Conservation (phyloP, 2,888 invertebrate species). For the Cosmia pyralina region DNA sequence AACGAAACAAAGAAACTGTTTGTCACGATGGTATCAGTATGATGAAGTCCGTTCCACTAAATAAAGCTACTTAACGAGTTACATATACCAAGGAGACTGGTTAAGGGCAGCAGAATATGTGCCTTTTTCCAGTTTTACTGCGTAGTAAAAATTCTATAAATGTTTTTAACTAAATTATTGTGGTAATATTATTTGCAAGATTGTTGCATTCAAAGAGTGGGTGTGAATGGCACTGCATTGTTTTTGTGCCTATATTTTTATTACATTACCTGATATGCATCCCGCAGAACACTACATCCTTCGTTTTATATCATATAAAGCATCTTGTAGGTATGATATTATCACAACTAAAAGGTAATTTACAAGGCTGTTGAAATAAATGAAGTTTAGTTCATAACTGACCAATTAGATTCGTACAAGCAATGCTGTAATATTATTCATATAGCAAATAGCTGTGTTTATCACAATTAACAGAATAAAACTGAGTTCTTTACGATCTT, state of each 20-base stretch:
- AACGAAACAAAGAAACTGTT: conserved; percentile 68
- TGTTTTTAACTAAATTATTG: conserved; percentile 77
- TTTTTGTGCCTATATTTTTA: conserved; percentile 46
- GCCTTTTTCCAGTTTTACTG: conserved; percentile 72
- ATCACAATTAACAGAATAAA: conserved; percentile 23
- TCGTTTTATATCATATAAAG: conserved; percentile 12
- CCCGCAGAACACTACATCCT: neutral
- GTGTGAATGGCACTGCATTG: conserved; percentile 52
- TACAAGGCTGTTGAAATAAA: conserved; percentile 12
- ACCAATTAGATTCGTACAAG: conserved; percentile 37
- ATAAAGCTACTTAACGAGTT: conserved; percentile 66
- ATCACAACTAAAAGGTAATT: conserved; percentile 28
- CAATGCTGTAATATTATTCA: conserved; percentile 6
- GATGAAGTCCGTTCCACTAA: conserved; percentile 62
- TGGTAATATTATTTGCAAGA: conserved; percentile 75
- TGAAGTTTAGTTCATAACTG: conserved; percentile 32
- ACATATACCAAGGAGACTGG: conserved; percentile 63
- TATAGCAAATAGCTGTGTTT: conserved; percentile 22
- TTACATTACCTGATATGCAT: conserved; percentile 34
- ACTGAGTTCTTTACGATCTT: neutral
- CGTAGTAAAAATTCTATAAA: conserved; percentile 78
- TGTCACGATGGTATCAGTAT: conserved; percentile 58
- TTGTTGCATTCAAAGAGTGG: conserved; percentile 66
- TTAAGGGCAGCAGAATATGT: conserved; percentile 61
- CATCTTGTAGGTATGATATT: conserved; percentile 2